Evolutionary conservation across 2,888 invertebrate species (phyloP).

Genomic region (Rhagonycha lutea): DNA sequence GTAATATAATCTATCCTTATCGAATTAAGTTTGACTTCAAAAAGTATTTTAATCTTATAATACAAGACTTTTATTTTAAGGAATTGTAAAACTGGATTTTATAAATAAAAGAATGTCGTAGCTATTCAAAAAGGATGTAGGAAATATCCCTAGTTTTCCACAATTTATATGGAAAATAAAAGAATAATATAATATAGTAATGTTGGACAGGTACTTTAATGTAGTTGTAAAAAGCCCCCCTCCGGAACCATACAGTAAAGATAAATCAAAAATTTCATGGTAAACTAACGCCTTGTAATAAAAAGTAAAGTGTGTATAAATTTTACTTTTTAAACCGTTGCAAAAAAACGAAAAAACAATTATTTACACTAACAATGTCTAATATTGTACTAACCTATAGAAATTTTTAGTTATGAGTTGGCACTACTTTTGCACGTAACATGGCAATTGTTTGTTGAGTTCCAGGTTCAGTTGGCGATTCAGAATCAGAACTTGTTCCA

Average conservation of each 20-base stretch:
- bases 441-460: constrained; percentile 55
- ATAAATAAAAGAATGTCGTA: neutral
- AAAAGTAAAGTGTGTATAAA: neutral
- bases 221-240: neutral
- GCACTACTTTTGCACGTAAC: constrained; percentile 54
- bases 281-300: neutral
- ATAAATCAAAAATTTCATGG: neutral
- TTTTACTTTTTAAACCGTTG: neutral
- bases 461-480: constrained; percentile 60
- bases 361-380: constrained; percentile 9
- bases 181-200: neutral
- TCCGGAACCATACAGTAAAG: neutral
- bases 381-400: constrained; percentile 7
- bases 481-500: constrained; percentile 58
- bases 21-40: neutral
- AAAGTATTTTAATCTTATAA: neutral
- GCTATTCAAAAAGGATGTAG: neutral
- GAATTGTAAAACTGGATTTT: too few relatives aligned
- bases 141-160: too few relatives aligned
- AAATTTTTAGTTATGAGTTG: constrained; percentile 35
- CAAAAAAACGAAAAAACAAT: constrained; percentile 6
- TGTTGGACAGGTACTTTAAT: neutral
- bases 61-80: too few relatives aligned
- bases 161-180: too few relatives aligned
- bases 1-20: neutral